Conservation (phyloP, 2,888 invertebrate species). For the Perizoma affinitatum region DNA sequence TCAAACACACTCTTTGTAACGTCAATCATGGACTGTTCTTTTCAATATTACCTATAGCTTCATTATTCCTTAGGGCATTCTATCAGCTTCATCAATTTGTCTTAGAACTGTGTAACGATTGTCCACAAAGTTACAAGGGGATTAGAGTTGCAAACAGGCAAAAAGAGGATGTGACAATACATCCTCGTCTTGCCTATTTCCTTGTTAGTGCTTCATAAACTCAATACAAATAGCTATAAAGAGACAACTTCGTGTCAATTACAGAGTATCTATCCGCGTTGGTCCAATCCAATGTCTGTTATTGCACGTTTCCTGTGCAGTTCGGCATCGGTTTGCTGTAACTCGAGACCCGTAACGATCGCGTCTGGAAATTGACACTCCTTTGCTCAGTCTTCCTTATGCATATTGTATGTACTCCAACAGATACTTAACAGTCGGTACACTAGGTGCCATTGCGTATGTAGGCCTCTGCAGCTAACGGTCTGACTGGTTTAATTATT, state of each 20-base stretch:
- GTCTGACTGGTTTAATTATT: slow-evolving; percentile 27
- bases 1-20: slow-evolving; percentile 17
- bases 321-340: slow-evolving; percentile 51
- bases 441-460: slow-evolving; percentile 21
- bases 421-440: slow-evolving; percentile 18
- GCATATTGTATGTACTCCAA: slow-evolving; percentile 33
- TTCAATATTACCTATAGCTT: slow-evolving; percentile 5
- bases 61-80: slow-evolving; percentile 12
- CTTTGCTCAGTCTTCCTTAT: slow-evolving; percentile 42
- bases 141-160: background rate
- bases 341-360: slow-evolving; percentile 51
- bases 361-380: slow-evolving; percentile 53
- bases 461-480: slow-evolving; percentile 22
- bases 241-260: slow-evolving; percentile 45
- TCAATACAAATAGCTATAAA: slow-evolving; percentile 27
- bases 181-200: slow-evolving; percentile 11
- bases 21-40: background rate
- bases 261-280: slow-evolving; percentile 43
- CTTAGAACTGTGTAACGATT: background rate
- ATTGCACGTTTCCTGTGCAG: slow-evolving; percentile 53
- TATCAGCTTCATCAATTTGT: background rate
- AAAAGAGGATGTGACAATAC: too few relatives aligned
- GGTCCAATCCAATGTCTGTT: slow-evolving; percentile 33
- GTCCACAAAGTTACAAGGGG: background rate
- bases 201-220: slow-evolving; percentile 11